phyloP scores from a whole-genome alignment of 2,797 vertebrate species.

The Ctenopoma multispine region DNA sequence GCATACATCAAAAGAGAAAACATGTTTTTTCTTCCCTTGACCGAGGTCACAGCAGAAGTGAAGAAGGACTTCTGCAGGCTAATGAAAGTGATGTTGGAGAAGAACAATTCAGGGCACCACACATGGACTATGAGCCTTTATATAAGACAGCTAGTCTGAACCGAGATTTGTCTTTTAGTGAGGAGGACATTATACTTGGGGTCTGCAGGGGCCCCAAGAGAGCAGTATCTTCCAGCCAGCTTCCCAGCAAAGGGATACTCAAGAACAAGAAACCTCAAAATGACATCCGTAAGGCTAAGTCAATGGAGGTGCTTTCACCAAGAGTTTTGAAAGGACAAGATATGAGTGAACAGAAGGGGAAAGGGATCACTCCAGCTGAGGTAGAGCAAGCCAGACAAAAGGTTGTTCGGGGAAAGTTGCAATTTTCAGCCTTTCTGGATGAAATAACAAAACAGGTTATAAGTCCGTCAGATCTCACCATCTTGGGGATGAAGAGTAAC shows the following conservation, averaged over 20 bases:
- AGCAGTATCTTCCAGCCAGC: constrained; percentile 74
- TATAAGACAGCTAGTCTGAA: constrained; percentile 82
- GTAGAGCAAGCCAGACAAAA: constrained; percentile 61
- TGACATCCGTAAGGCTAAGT: constrained; percentile 85
- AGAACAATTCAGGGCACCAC: constrained; percentile 16
- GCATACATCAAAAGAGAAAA: constrained; percentile 33
- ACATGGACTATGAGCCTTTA: constrained; percentile 58
- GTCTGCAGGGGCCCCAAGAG: constrained; percentile 73
- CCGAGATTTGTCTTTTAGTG: constrained; percentile 76
- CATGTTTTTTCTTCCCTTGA: constrained; percentile 63
- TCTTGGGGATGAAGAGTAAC: constrained; percentile 74
- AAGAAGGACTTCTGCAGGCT: constrained; percentile 73
- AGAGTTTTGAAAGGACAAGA: constrained; percentile 62
- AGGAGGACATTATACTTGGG: constrained; percentile 73
- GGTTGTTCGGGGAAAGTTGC: constrained; percentile 83
- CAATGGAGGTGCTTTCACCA: constrained; percentile 86
- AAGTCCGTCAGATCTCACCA: constrained; percentile 83
- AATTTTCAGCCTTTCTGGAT: constrained; percentile 88
- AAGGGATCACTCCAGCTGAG: constrained; percentile 41
- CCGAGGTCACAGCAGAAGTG: constrained; percentile 80
- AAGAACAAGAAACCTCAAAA: constrained; percentile 78
- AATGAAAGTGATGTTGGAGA: constrained; percentile 34
- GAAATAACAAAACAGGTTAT: constrained; percentile 89
- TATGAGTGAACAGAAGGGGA: constrained; percentile 58
- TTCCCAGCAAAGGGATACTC: constrained; percentile 85